phyloP scores from a whole-genome alignment of 2,888 invertebrate species.

The Ametastegia equiseti region DNA sequence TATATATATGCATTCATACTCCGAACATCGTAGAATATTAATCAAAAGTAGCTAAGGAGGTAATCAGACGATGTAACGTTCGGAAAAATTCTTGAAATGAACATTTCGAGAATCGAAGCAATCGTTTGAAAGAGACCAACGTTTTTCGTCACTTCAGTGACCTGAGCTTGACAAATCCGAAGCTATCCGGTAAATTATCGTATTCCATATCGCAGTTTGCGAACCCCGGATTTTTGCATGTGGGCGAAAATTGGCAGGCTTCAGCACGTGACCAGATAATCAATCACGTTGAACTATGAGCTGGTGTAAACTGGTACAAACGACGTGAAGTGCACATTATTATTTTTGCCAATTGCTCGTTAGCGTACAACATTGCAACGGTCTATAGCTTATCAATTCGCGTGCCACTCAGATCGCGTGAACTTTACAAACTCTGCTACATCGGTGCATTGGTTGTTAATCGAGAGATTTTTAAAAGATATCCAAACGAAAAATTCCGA shows the following conservation, averaged over 20 bases:
- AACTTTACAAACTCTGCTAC: slow-evolving; percentile 6
- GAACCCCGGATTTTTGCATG: not conserved
- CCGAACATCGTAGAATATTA: no score
- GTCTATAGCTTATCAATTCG: slow-evolving; percentile 31
- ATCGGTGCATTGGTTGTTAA: not conserved
- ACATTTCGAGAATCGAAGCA: no score
- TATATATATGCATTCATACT: no score
- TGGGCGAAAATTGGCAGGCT: not conserved
- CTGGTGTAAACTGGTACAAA: slow-evolving; percentile 24
- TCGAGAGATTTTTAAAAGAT: not conserved
- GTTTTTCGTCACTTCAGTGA: not conserved
- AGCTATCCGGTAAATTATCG: not conserved
- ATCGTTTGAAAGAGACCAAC: no score
- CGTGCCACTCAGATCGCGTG: slow-evolving; percentile 13
- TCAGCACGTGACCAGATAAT: slow-evolving; percentile 9
- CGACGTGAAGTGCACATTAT: not conserved
- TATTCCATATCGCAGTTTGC: not conserved
- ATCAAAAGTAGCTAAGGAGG: no score
- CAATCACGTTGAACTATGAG: slow-evolving; percentile 28
- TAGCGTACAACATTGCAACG: not conserved
- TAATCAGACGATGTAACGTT: no score
- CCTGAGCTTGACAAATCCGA: not conserved
- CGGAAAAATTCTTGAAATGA: no score
- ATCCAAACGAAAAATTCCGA: not conserved
- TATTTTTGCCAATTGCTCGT: not conserved